These are phyloP conservation scores for Diceros bicornis DNA, from an alignment of 2,797 vertebrate species.

Conservation along the genomic window DNA sequence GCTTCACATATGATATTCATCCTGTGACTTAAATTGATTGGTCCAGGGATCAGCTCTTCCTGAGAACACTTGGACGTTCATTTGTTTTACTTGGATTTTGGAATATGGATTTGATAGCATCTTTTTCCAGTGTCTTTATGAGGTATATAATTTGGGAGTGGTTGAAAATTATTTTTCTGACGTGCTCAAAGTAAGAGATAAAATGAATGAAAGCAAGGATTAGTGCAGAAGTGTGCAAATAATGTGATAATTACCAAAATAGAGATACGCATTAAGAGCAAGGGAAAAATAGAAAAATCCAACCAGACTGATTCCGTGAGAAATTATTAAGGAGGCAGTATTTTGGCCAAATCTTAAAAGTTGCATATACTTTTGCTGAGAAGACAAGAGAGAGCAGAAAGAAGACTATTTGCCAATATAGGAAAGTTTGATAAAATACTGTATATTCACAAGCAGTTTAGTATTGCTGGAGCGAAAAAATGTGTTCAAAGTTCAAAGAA, in stretches of 20 bases:
- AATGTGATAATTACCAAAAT: background rate
- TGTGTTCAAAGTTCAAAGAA: background rate
- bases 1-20: background rate
- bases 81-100: background rate
- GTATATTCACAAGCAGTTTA: background rate
- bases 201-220: background rate
- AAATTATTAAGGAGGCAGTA: background rate
- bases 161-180: slow-evolving; percentile 14
- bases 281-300: background rate
- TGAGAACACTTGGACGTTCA: background rate
- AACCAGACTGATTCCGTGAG: background rate
- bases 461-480: background rate
- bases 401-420: background rate
- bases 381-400: background rate
- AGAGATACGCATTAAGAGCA: background rate
- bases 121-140: background rate
- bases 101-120: background rate
- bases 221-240: background rate
- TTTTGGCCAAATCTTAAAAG: background rate
- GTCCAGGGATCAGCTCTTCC: background rate
- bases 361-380: background rate
- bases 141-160: background rate
- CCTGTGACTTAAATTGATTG: background rate
- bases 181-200: background rate
- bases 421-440: background rate